A percentile compares a stretch with the other conserved stretches of the same genome.
Conservation (phyloP, 2,797 vertebrate genomes). For the Danio kyathit region DNA sequence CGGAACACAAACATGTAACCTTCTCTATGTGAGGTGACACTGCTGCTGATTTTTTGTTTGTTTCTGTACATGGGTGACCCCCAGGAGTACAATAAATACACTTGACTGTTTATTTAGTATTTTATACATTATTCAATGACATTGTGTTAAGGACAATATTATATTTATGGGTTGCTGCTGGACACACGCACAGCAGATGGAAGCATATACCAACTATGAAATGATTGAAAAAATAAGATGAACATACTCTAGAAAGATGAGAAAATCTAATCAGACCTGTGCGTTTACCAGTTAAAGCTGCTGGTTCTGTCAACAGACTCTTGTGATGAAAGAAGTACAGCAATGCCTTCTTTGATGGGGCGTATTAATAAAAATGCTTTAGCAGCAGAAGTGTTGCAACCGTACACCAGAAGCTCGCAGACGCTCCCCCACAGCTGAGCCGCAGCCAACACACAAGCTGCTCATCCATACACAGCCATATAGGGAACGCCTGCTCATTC, state of each 20-base stretch:
- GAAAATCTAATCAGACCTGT: too few species aligned
- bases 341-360: conserved; percentile 16
- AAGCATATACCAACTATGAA: not conserved
- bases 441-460: not conserved
- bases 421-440: conserved; percentile 43
- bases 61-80: too few species aligned
- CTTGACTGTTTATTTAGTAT: too few species aligned
- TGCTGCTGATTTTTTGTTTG: too few species aligned
- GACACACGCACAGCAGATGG: too few species aligned
- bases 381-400: conserved; percentile 44
- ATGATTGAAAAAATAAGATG: not conserved
- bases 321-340: not conserved
- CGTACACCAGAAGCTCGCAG: conserved; percentile 43
- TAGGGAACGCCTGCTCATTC: not conserved
- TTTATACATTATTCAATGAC: too few species aligned
- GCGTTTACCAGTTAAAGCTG: not conserved
- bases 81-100: too few species aligned
- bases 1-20: too few species aligned
- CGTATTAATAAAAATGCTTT: conserved; percentile 61
- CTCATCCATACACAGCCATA: conserved; percentile 14
- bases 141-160: too few species aligned
- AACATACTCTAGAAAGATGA: not conserved
- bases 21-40: too few species aligned
- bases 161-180: too few species aligned
- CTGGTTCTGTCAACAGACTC: conserved; percentile 14